Evolutionary conservation across 2,888 invertebrate genomes (phyloP), one percentile per base, ranked within the genome.

Genomic region (Euphydryas editha): DNA sequence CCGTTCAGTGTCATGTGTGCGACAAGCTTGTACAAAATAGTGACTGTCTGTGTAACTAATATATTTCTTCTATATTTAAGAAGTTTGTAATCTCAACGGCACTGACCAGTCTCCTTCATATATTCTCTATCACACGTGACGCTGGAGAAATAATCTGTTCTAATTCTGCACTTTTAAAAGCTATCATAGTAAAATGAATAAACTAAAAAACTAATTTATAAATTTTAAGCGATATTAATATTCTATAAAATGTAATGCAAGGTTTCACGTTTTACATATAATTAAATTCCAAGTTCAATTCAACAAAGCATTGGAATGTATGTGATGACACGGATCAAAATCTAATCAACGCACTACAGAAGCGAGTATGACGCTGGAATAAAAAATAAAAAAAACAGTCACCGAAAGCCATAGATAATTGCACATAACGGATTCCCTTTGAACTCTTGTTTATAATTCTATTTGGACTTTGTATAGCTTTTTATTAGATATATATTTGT

Each of bases 391-490:
- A 17, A 46, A 47, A 20, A 11, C 47, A 47, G 18, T 47, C 47
- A 11, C 47, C 11, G 18, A 47, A 47, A 47, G 47, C 47, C 20
- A 47, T 47, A 18, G 46, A 20, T 47, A 20, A 47, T 20, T 47
- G 13, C 4, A 10, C 13, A 20, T 47, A 47, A 20, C 20, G 20
- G 10, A 47, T 47, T 47, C 47, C 20, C 47, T 21, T 47, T 47
- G 47, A 20, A 20, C 20, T 4, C 20, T 4, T 20, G 47, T 20
- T 18, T 47, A 20, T 13, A 47, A 47, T 20, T 47, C 10, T 46
- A 17, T 46, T 46, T 46, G 46, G 17, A 46, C 3, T 46, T 46
- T 46, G 1, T n/a, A 17, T 46, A 1, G 11, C 13, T 20, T 20
- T 11, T 47, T 20, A 11, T 20, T 47, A 20, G 10, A 17, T 47